phyloP scores from a whole-genome alignment of 1,140 invertebrate genomes.

The Drosophila elegans region DNA sequence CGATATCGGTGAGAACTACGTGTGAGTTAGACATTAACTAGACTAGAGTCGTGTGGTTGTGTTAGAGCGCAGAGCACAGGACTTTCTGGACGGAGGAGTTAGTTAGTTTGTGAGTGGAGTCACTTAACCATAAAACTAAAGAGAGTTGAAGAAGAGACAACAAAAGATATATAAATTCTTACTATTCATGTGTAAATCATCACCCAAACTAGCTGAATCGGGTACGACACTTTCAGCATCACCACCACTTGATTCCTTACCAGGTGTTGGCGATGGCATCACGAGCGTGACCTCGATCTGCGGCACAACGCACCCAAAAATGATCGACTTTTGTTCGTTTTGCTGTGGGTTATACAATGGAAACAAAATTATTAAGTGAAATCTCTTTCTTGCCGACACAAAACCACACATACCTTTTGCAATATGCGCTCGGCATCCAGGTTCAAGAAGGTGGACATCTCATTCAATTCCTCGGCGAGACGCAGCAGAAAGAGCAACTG shows the following conservation, averaged over 20 bases:
- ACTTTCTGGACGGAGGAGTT: constrained; percentile 32
- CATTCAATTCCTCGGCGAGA: constrained; percentile 92
- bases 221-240: constrained; percentile 93
- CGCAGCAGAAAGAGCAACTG: constrained; percentile 95
- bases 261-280: constrained; percentile 92
- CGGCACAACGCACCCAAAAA: constrained; percentile 91
- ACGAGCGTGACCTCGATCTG: constrained; percentile 95
- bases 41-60: constrained; percentile 24
- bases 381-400: neutral
- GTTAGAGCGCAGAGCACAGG: constrained; percentile 19
- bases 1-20: constrained; percentile 54
- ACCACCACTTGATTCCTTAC: constrained; percentile 92
- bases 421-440: constrained; percentile 91
- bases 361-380: neutral
- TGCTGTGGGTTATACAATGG: constrained; percentile 49
- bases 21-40: constrained; percentile 40
- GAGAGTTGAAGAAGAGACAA: constrained; percentile 70
- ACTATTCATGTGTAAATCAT: constrained; percentile 87
- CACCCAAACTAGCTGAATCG: constrained; percentile 92
- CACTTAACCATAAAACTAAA: constrained; percentile 66
- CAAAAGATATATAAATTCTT: constrained; percentile 81
- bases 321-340: constrained; percentile 87
- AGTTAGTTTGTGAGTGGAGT: constrained; percentile 26
- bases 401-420: constrained; percentile 75
- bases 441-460: constrained; percentile 91